Evolutionary conservation across 2,888 invertebrate species (phyloP), one percentile per base, ranked within the genome.

Genomic region (Oasisia sp.): DNA sequence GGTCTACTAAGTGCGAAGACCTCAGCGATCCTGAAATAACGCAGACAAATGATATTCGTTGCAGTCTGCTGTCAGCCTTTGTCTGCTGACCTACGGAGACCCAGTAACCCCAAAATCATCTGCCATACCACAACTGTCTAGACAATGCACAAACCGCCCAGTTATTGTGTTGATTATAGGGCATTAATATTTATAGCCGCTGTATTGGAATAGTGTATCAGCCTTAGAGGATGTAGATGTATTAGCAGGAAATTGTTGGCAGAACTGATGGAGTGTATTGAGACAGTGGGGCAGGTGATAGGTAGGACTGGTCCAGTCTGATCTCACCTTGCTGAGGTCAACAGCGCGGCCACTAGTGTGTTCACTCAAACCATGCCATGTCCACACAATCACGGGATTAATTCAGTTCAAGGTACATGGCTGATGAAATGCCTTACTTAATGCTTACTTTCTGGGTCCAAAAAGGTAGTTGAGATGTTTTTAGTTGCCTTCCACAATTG

Each of bases 161-260:
- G 74, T 74, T 5, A n/a, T 74, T 74, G 12, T 58, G 74, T 74
- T 74, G 74, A 74, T 74, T 0, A 74, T 14, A 5, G 27, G 74
- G n/a, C 27, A n/a, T 74, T 74, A 74, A 74, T 74, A 27, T 74
- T n/a, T 19, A 74, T 74, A 27, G 74, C 74, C 3, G n/a, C 74
- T 27, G 27, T 4, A n/a, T 74, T 74, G n/a, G 74, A 74, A 74
- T 19, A n/a, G 7, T 74, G 74, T 74, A n/a, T 74, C 74, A 14
- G 74, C 7, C n/a, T 19, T 19, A 7, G 7, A 74, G 74, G 74
- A 74, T 74, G 74, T 74, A n/a, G 19, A 27, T 7, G 74, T n/a
- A 74, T 74, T 74, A 74, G 27, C 19, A 74, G 74, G 74, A 74
- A 74, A 74, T n/a, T 74, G 74, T 74, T 74, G 74, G 74, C 74